A percentile compares a stretch with the other conserved stretches of the same genome.
Conservation (phyloP, 1,140 invertebrate genomes). For the Bombus pascuorum region DNA sequence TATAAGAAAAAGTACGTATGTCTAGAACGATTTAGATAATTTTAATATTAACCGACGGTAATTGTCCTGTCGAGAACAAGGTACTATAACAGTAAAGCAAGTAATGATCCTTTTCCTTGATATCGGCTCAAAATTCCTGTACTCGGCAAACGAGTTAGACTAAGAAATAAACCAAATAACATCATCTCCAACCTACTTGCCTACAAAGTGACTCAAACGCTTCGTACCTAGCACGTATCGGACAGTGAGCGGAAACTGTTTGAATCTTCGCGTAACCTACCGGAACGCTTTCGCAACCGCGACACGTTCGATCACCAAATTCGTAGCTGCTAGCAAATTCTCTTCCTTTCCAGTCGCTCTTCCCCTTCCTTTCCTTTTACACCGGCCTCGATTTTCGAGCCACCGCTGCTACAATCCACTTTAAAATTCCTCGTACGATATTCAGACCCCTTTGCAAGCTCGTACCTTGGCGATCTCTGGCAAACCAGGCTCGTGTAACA, state of each 20-base stretch:
- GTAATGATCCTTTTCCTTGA: background rate
- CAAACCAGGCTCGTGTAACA: background rate
- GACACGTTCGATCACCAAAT: conserved; percentile 45
- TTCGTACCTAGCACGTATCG: background rate
- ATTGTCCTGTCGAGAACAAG: background rate
- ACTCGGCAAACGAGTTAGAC: background rate
- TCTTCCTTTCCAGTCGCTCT: conserved; percentile 32
- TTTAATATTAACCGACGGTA: background rate
- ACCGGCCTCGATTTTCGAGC: no score
- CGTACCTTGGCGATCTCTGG: background rate
- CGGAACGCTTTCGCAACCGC: conserved; percentile 19
- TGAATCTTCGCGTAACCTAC: conserved; percentile 13
- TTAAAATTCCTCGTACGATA: background rate
- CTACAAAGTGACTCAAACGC: background rate
- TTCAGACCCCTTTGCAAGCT: background rate
- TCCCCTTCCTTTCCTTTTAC: background rate
- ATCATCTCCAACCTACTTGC: background rate
- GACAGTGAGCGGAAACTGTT: background rate
- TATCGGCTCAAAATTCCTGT: background rate
- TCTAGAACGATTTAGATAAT: background rate
- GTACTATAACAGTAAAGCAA: background rate
- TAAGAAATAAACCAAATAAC: background rate
- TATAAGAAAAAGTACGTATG: background rate
- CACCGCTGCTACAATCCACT: background rate
- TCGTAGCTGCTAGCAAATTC: conserved; percentile 32